These are phyloP conservation scores for Etheostoma perlongum DNA, from an alignment of 2,797 vertebrate species.

Conservation along the genomic window DNA sequence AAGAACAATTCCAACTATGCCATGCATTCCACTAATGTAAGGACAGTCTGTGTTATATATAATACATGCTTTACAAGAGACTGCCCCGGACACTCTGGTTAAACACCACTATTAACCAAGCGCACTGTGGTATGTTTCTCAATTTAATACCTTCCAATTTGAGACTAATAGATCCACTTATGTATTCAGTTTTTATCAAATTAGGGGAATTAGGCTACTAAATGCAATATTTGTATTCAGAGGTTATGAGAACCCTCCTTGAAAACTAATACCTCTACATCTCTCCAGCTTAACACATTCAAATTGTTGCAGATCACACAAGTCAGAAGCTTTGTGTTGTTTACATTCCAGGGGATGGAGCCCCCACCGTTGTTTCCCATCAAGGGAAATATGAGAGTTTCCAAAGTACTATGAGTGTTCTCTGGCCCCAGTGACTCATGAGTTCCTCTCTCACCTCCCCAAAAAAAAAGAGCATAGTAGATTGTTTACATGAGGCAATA, in stretches of 20 bases:
- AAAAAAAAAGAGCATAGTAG: conserved; percentile 63
- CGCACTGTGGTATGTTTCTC: conserved; percentile 54
- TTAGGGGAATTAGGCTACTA: conserved; percentile 54
- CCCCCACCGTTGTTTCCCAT: conserved; percentile 72
- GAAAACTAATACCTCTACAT: conserved; percentile 43
- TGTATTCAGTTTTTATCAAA: conserved; percentile 64
- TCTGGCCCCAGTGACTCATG: conserved; percentile 74
- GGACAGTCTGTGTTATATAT: conserved; percentile 48
- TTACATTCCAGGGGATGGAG: conserved; percentile 78
- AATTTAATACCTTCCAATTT: conserved; percentile 64
- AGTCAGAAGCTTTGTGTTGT: conserved; percentile 68
- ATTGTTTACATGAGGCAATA: conserved; percentile 85
- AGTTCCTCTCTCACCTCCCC: conserved; percentile 65
- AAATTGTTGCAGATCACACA: conserved; percentile 67
- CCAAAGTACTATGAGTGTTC: conserved; percentile 75
- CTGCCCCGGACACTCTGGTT: conserved; percentile 42
- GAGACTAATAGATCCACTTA: conserved; percentile 59
- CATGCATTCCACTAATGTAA: conserved; percentile 62
- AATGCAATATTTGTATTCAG: conserved; percentile 58
- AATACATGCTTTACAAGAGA: conserved; percentile 48
- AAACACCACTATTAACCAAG: conserved; percentile 55
- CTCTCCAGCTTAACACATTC: conserved; percentile 43
- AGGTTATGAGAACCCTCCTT: conserved; percentile 42
- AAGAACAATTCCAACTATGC: conserved; percentile 71
- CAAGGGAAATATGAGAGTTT: conserved; percentile 79